Percentiles rank a stretch among this genome's conserved stretches.
phyloP scores from a whole-genome alignment of 2,888 invertebrate genomes.

The Adelognathus sp. region DNA sequence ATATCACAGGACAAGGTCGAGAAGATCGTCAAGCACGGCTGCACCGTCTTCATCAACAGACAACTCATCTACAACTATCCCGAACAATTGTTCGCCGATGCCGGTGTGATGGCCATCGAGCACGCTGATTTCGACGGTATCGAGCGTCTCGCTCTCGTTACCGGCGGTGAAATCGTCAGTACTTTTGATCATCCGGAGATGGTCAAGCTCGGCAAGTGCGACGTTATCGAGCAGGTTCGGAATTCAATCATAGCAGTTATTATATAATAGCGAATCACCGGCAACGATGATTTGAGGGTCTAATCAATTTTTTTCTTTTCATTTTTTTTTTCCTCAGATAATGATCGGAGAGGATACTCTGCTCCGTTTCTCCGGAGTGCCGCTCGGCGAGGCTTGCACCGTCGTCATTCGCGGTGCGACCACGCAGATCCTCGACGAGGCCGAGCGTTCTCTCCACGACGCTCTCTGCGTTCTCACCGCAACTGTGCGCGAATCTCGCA shows the following conservation, averaged over 20 bases:
- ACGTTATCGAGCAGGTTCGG: conserved; percentile 94
- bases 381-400: conserved; percentile 97
- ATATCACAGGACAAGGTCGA: conserved; percentile 91
- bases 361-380: conserved; percentile 96
- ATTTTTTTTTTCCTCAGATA: conserved; percentile 81
- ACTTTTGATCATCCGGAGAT: conserved; percentile 97
- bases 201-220: conserved; percentile 96
- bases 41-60: conserved; percentile 99
- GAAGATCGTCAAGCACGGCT: conserved; percentile 96
- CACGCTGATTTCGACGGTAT: conserved; percentile 99
- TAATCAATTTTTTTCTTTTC: conserved; percentile 27
- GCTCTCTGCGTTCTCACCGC: conserved; percentile 98
- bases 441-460: conserved; percentile 98
- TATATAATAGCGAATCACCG: background rate
- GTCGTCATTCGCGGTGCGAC: conserved; percentile 98
- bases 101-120: conserved; percentile 99
- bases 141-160: conserved; percentile 97
- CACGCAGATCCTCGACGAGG: conserved; percentile 98
- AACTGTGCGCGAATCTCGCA: conserved; percentile 95
- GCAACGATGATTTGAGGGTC: too few species aligned
- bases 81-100: conserved; percentile 99
- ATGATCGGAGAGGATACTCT: conserved; percentile 99
- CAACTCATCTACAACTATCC: conserved; percentile 99
- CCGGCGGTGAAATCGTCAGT: conserved; percentile 99
- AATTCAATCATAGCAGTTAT: background rate